These are phyloP conservation scores for Vidua chalybeata DNA, from an alignment of 2,113 vertebrate genomes.

Conservation along the genomic window DNA sequence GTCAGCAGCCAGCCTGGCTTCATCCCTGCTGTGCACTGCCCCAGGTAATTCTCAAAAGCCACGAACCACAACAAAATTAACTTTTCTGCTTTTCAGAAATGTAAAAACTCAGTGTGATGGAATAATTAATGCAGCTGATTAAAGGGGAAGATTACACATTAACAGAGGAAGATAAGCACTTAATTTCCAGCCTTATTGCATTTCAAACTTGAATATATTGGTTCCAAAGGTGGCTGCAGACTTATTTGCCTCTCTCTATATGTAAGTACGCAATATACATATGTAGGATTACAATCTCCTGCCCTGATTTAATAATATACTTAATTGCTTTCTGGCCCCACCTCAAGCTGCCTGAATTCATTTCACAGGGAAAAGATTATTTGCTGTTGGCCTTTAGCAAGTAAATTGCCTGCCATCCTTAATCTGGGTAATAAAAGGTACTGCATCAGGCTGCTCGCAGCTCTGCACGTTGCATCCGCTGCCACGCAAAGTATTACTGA, in stretches of 20 bases:
- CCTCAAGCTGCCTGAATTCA: slow-evolving; percentile 12
- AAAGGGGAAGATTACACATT: slow-evolving; percentile 2
- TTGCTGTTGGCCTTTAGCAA: slow-evolving; percentile 25
- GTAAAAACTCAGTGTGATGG: background rate
- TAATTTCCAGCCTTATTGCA: slow-evolving; percentile 13
- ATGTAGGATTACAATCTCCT: slow-evolving; percentile 35
- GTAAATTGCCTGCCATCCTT: slow-evolving; percentile 16
- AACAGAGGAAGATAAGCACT: slow-evolving; percentile 31
- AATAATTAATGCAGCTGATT: slow-evolving; percentile 27
- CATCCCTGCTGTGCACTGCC: background rate
- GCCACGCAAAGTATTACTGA: background rate
- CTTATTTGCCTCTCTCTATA: background rate
- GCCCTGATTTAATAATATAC: slow-evolving; percentile 5
- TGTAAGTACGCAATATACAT: background rate
- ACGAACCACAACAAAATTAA: background rate
- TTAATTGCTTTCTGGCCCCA: background rate
- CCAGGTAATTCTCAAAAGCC: background rate
- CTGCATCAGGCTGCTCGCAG: background rate
- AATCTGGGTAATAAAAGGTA: slow-evolving; percentile 14
- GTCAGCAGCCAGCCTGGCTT: background rate
- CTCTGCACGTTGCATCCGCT: background rate
- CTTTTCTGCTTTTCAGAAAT: slow-evolving; percentile 7
- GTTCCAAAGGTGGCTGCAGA: background rate
- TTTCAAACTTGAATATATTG: slow-evolving; percentile 17
- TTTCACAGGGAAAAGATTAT: background rate